Evolutionary conservation across 2,797 vertebrate species (phyloP).

Genomic region (Tympanoctomys barrerae): DNA sequence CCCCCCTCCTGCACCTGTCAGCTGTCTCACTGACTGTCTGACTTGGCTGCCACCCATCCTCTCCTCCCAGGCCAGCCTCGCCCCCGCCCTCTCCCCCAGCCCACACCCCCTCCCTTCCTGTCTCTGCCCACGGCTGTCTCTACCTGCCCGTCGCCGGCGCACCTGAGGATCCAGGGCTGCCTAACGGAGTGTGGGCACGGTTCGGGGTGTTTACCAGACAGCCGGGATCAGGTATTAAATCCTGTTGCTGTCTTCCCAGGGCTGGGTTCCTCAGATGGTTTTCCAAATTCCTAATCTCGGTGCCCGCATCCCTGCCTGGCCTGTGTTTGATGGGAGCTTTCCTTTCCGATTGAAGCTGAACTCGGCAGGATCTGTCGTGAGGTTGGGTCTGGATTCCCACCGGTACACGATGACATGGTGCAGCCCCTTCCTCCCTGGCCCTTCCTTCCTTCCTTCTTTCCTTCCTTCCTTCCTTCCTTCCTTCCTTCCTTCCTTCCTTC

Average conservation of each 20-base stretch:
- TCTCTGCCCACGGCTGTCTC: constrained; percentile 78
- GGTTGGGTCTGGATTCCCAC: constrained; percentile 61
- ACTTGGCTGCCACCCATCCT: constrained; percentile 69
- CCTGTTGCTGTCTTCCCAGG: constrained; percentile 86
- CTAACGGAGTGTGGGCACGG: constrained; percentile 65
- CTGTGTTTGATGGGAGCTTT: constrained; percentile 83
- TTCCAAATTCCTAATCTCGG: constrained; percentile 86
- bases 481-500: neutral
- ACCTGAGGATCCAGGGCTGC: constrained; percentile 82
- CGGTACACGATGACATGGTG: neutral
- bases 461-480: neutral
- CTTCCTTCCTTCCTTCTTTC: constrained; percentile 45
- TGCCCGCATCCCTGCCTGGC: constrained; percentile 83
- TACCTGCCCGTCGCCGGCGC: constrained; percentile 78
- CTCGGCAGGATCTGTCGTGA: constrained; percentile 37
- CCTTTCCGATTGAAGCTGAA: constrained; percentile 71
- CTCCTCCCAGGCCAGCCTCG: constrained; percentile 64
- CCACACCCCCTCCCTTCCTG: constrained; percentile 76
- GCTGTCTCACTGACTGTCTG: constrained; percentile 82
- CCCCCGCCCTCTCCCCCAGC: constrained; percentile 47
- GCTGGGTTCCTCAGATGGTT: constrained; percentile 86
- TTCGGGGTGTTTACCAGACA: constrained; percentile 84
- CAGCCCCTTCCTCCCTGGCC: constrained; percentile 48
- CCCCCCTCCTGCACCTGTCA: constrained; percentile 66
- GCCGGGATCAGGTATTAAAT: constrained; percentile 83